Conservation (phyloP, 30 jellyfish, hydroid and myxozoan genomes). For the Pseudorhiza aurosa region DNA sequence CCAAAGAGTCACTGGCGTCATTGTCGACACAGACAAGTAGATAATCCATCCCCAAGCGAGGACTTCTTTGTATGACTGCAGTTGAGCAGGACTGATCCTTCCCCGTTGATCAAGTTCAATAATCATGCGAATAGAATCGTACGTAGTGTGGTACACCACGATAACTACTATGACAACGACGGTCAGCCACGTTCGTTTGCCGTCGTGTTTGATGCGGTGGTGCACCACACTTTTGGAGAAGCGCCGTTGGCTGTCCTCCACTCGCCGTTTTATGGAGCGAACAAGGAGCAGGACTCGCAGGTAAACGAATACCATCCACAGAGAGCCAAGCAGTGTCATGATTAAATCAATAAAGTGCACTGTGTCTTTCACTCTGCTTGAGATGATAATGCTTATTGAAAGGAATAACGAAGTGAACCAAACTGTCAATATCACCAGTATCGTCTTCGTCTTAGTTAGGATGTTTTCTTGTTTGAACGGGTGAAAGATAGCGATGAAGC, state of each 20-base stretch:
- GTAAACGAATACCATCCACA: slow-evolving; percentile 25
- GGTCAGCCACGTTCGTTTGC: slow-evolving; percentile 33
- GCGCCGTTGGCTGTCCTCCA: slow-evolving; percentile 8
- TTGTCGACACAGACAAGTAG: slow-evolving; percentile 10
- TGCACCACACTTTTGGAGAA: neutral
- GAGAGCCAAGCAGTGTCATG: neutral
- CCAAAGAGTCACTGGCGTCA: slow-evolving; percentile 30
- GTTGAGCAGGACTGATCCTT: neutral
- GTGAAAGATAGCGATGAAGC: slow-evolving; percentile 38
- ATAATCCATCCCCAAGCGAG: slow-evolving; percentile 41
- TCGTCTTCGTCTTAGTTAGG: neutral
- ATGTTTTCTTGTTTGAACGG: slow-evolving; percentile 36
- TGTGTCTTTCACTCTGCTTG: neutral
- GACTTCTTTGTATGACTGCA: neutral
- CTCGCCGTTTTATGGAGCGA: slow-evolving; percentile 15
- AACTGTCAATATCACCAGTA: neutral
- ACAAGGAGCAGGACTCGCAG: slow-evolving; percentile 13
- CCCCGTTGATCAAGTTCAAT: neutral
- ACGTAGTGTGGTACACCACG: neutral
- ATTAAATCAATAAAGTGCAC: neutral
- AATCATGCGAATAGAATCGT: neutral
- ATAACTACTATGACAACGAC: neutral
- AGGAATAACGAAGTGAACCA: slow-evolving; percentile 10
- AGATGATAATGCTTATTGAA: neutral
- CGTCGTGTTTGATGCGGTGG: neutral